phyloP scores from a whole-genome alignment of 1,140 invertebrate genomes.

The Subanguina moxae region DNA sequence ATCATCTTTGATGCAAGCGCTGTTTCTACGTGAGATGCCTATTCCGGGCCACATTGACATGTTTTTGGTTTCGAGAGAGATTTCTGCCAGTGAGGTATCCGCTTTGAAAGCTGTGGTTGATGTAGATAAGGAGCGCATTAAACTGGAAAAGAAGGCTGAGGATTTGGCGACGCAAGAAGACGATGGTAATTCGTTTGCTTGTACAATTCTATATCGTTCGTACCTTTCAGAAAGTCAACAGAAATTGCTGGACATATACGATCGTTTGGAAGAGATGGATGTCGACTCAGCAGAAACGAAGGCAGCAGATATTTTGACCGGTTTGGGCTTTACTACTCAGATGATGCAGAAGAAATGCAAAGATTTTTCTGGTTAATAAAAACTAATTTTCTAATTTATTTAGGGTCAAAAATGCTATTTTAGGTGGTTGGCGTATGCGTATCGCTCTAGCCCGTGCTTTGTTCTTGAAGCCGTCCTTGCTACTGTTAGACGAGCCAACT shows the following conservation, averaged over 20 bases:
- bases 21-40: slow-evolving; percentile 88
- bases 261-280: slow-evolving; percentile 89
- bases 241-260: slow-evolving; percentile 93
- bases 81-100: slow-evolving; percentile 81
- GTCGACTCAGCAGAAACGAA: slow-evolving; percentile 88
- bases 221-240: slow-evolving; percentile 79
- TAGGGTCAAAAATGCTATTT: no score
- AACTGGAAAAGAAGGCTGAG: slow-evolving; percentile 87
- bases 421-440: slow-evolving; percentile 50
- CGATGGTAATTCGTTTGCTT: slow-evolving; percentile 69
- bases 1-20: slow-evolving; percentile 81
- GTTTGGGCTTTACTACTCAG: slow-evolving; percentile 87
- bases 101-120: slow-evolving; percentile 95
- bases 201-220: background rate
- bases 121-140: slow-evolving; percentile 86
- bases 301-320: slow-evolving; percentile 87
- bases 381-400: no score
- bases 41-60: slow-evolving; percentile 96
- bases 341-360: slow-evolving; percentile 85
- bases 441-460: slow-evolving; percentile 50
- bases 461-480: slow-evolving; percentile 81
- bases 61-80: slow-evolving; percentile 91
- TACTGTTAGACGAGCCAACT: slow-evolving; percentile 90
- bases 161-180: slow-evolving; percentile 78
- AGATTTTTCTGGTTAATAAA: slow-evolving; percentile 94